Conservation (phyloP, 1,140 invertebrate species). For the Trachymyrmex cornetzi region DNA sequence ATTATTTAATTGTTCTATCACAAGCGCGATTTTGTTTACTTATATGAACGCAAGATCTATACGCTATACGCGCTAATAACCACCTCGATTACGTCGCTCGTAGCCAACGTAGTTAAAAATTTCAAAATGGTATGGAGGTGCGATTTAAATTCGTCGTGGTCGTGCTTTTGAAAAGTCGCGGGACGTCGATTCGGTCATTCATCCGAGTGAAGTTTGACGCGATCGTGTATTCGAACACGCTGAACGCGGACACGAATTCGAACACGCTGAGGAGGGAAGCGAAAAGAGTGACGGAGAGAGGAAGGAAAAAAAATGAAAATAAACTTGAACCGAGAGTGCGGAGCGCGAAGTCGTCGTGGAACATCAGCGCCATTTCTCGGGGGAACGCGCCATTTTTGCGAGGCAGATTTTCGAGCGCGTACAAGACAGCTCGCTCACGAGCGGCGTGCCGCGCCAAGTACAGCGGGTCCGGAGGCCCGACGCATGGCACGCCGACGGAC, state of each 20-base stretch:
- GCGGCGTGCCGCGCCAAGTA: background rate
- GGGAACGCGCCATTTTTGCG: slow-evolving; percentile 87
- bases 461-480: background rate
- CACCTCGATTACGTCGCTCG: background rate
- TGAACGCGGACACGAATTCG: slow-evolving; percentile 40
- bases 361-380: slow-evolving; percentile 86
- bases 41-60: background rate
- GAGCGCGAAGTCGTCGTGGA: slow-evolving; percentile 76
- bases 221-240: slow-evolving; percentile 58
- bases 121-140: background rate
- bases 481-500: background rate
- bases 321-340: slow-evolving; percentile 39
- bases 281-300: background rate
- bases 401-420: slow-evolving; percentile 76
- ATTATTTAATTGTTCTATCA: background rate
- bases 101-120: background rate
- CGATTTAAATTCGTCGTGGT: background rate
- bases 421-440: background rate
- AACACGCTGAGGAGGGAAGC: slow-evolving; percentile 37
- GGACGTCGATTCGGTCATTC: background rate
- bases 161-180: slow-evolving; percentile 17
- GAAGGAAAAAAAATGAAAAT: background rate
- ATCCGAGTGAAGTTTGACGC: slow-evolving; percentile 5
- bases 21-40: background rate
- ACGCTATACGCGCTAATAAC: background rate